These are phyloP conservation scores for Epiperipatus broadwayi DNA, from an alignment of 2,888 invertebrate species.

Conservation along the genomic window DNA sequence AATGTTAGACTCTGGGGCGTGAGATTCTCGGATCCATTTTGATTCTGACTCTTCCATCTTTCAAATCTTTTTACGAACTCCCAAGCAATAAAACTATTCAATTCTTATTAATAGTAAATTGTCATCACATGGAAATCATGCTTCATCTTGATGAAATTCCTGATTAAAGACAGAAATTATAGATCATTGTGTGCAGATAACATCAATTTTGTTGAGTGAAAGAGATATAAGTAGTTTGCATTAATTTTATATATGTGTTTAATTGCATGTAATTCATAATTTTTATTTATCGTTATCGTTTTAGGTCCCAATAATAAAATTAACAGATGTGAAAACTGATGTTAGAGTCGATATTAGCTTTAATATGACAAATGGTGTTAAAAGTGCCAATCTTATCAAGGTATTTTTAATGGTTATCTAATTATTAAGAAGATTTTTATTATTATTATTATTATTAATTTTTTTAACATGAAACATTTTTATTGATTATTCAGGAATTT, in stretches of 20 bases:
- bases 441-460: conserved; percentile 8
- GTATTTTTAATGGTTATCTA: conserved; percentile 20
- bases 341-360: conserved; percentile 97
- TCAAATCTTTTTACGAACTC: no score
- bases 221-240: conserved; percentile 12
- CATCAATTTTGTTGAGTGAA: no score
- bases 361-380: conserved; percentile 93
- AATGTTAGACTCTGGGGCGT: no score
- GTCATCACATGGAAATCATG: no score
- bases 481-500: conserved; percentile 48
- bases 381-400: conserved; percentile 85
- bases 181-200: no score
- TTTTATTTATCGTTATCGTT: conserved; percentile 17
- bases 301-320: conserved; percentile 82
- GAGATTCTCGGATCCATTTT: no score
- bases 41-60: no score
- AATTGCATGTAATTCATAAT: conserved; percentile 5
- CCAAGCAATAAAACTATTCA: no score
- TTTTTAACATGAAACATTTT: conserved; percentile 11
- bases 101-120: no score
- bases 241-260: conserved; percentile 1
- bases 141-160: no score
- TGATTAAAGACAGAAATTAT: no score
- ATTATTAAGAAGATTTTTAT: conserved; percentile 13
- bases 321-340: conserved; percentile 65